Percentiles rank a stretch among this genome's conserved stretches.
phyloP scores from a whole-genome alignment of 2,797 vertebrate genomes.

The Apogon talboti region DNA sequence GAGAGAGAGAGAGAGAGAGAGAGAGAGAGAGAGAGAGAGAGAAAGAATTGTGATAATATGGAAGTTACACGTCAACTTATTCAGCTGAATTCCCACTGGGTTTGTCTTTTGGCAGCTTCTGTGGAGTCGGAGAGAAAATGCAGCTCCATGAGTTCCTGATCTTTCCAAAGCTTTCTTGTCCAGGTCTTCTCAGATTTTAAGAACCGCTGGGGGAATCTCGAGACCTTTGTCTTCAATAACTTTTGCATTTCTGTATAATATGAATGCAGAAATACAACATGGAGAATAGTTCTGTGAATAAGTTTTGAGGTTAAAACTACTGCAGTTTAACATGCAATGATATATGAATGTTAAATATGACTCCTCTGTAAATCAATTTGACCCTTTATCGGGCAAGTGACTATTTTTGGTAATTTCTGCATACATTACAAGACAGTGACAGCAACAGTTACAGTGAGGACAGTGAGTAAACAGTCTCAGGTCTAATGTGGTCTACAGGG shows the following conservation, averaged over 20 bases:
- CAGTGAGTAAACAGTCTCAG: no score
- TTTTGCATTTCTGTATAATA: constrained; percentile 39
- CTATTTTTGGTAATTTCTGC: no score
- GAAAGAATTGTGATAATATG: constrained; percentile 14
- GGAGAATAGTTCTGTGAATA: constrained; percentile 22
- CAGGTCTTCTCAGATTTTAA: constrained; percentile 35
- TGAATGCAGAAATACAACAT: constrained; percentile 34
- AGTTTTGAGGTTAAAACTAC: constrained; percentile 5
- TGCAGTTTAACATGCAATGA: constrained; percentile 18
- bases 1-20: no score
- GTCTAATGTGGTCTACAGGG: no score
- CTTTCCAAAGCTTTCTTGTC: constrained; percentile 41
- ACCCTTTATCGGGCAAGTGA: no score
- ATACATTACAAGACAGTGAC: no score
- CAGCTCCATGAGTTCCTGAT: constrained; percentile 32
- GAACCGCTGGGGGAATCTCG: constrained; percentile 26
- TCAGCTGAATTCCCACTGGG: constrained; percentile 23
- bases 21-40: constrained; percentile 9
- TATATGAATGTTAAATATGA: constrained; percentile 1
- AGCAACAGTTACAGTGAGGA: no score
- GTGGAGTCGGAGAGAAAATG: constrained; percentile 23
- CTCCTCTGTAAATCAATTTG: constrained; percentile 1
- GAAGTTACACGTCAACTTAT: constrained; percentile 37
- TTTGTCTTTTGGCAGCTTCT: constrained; percentile 28
- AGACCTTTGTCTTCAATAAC: constrained; percentile 36